These are phyloP conservation scores for Eubasilissa regina DNA, from an alignment of 1,140 invertebrate genomes.

Conservation along the genomic window DNA sequence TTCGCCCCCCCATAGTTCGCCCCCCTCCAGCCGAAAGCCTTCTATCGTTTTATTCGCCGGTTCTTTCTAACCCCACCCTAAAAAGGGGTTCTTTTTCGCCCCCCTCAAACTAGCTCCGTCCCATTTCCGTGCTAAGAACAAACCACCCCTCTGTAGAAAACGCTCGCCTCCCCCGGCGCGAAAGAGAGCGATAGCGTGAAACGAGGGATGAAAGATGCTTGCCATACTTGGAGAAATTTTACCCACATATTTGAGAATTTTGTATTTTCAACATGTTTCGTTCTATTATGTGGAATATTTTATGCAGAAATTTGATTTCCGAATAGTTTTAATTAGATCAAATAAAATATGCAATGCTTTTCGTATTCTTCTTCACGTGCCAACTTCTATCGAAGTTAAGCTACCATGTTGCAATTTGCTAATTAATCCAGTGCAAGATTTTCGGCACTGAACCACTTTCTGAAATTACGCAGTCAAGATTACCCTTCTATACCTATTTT, in stretches of 20 bases:
- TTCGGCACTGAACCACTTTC: too few species aligned
- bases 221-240: conserved; percentile 33
- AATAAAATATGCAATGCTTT: too few species aligned
- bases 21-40: conserved; percentile 10
- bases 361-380: too few species aligned
- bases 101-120: conserved; percentile 25
- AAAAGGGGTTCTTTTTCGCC: conserved; percentile 12
- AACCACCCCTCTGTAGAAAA: conserved; percentile 16
- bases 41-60: conserved; percentile 41
- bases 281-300: neutral
- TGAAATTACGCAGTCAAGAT: too few species aligned
- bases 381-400: too few species aligned
- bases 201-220: conserved; percentile 32
- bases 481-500: too few species aligned
- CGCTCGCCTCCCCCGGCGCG: neutral
- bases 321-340: too few species aligned
- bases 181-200: conserved; percentile 20
- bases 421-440: too few species aligned
- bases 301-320: neutral
- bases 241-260: neutral
- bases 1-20: conserved; percentile 1
- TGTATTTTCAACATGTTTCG: neutral
- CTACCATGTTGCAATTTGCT: too few species aligned
- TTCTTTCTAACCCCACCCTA: conserved; percentile 47
- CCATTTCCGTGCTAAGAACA: conserved; percentile 35